These are phyloP conservation scores for Pogonocherus hispidulus DNA, from an alignment of 2,888 invertebrate species.

Conservation along the genomic window DNA sequence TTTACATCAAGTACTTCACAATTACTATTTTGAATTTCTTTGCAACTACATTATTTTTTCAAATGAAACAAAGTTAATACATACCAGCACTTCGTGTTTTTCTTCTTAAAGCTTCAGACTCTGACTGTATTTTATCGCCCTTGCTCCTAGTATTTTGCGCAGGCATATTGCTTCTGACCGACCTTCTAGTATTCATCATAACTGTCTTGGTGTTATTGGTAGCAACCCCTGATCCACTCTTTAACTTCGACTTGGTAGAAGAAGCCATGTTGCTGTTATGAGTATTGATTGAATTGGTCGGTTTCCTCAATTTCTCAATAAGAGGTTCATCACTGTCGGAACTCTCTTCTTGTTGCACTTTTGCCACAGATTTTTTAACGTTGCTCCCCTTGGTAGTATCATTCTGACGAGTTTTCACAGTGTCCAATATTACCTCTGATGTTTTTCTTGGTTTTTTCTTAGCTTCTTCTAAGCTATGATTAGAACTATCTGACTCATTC, in stretches of 20 bases:
- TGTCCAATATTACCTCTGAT: slow-evolving; percentile 66
- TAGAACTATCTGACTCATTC: slow-evolving; percentile 84
- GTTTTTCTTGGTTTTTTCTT: slow-evolving; percentile 71
- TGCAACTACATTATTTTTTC: no score
- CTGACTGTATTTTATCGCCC: slow-evolving; percentile 57
- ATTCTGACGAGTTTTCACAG: slow-evolving; percentile 53
- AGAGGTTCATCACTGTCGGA: slow-evolving; percentile 88
- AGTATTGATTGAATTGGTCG: slow-evolving; percentile 37
- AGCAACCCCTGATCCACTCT: slow-evolving; percentile 44
- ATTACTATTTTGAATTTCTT: no score
- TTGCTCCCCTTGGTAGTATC: slow-evolving; percentile 53
- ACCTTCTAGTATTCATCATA: slow-evolving; percentile 62
- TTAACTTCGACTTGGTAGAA: slow-evolving; percentile 42
- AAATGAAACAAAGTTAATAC: no score
- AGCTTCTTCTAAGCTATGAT: slow-evolving; percentile 69
- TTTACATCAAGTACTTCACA: no score
- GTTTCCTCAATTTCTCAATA: slow-evolving; percentile 78
- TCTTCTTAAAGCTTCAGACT: slow-evolving; percentile 67
- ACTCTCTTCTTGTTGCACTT: slow-evolving; percentile 72
- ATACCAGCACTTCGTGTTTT: slow-evolving; percentile 82
- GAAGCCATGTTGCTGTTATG: slow-evolving; percentile 44
- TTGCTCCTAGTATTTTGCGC: slow-evolving; percentile 66
- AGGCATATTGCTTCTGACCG: slow-evolving; percentile 61
- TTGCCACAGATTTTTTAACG: slow-evolving; percentile 50
- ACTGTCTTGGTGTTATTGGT: slow-evolving; percentile 47